These are phyloP conservation scores for Dicrurus megarhynchus DNA, from an alignment of 2,113 vertebrate species.

Conservation along the genomic window DNA sequence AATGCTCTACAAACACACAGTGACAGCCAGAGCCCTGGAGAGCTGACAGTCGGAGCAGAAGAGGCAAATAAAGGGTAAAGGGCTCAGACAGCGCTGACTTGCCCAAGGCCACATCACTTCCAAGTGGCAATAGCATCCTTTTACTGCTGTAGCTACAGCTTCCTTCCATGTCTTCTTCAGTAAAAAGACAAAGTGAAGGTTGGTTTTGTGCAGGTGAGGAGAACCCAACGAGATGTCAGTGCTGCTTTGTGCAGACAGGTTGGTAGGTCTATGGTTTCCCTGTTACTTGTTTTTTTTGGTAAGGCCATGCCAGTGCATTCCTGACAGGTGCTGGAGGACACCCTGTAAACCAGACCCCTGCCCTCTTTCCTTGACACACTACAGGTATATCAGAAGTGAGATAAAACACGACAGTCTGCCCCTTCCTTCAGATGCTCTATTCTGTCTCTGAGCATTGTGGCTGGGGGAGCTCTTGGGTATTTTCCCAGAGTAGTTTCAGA, in stretches of 20 bases:
- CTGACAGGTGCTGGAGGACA: background rate
- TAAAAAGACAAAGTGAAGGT: background rate
- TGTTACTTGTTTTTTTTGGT: background rate
- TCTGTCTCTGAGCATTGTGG: background rate
- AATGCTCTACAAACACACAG: background rate
- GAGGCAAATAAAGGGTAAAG: background rate
- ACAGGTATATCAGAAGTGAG: background rate
- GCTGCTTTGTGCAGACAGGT: background rate
- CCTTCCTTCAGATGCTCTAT: background rate
- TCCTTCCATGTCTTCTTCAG: background rate
- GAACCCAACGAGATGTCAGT: fast-evolving
- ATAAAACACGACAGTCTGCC: background rate
- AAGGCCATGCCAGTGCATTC: background rate
- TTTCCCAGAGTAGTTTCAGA: background rate
- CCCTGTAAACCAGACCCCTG: fast-evolving
- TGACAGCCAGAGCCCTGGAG: background rate
- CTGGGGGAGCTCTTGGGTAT: background rate
- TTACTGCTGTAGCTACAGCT: background rate
- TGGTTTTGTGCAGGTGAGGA: background rate
- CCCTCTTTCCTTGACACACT: background rate
- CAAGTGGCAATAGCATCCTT: background rate
- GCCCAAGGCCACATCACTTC: background rate
- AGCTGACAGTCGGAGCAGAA: background rate
- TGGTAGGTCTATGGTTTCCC: background rate
- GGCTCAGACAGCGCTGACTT: background rate